Conservation (phyloP, 2,888 invertebrate genomes). For the Trichacis sp. region DNA sequence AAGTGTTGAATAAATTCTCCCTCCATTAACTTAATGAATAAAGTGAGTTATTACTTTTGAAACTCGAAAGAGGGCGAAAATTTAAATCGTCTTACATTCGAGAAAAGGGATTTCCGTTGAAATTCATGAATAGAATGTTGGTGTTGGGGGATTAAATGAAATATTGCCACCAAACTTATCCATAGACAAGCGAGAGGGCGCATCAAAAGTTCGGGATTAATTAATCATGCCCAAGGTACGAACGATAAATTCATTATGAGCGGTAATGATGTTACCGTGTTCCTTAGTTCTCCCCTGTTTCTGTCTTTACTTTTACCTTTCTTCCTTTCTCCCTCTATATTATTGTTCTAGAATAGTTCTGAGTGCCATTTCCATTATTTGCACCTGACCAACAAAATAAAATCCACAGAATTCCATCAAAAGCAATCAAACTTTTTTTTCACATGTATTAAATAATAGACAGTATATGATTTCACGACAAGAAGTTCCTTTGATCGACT, state of each 20-base stretch:
- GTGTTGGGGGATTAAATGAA: background rate
- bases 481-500: no score
- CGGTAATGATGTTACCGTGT: constrained; percentile 58
- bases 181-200: constrained; percentile 16
- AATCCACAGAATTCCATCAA: no score
- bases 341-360: background rate
- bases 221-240: constrained; percentile 40
- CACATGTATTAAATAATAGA: no score
- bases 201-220: constrained; percentile 44
- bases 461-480: no score
- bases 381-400: no score
- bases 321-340: background rate
- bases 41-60: no score
- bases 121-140: background rate
- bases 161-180: constrained; percentile 4
- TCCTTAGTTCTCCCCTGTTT: constrained; percentile 33
- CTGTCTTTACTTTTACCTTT: constrained; percentile 3
- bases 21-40: no score
- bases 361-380: background rate
- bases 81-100: background rate
- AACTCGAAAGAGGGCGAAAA: background rate
- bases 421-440: no score
- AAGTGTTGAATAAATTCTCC: no score
- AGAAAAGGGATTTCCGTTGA: background rate
- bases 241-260: constrained; percentile 54